Conservation (phyloP, 1,140 invertebrate genomes). For the Aphelinus certus region DNA sequence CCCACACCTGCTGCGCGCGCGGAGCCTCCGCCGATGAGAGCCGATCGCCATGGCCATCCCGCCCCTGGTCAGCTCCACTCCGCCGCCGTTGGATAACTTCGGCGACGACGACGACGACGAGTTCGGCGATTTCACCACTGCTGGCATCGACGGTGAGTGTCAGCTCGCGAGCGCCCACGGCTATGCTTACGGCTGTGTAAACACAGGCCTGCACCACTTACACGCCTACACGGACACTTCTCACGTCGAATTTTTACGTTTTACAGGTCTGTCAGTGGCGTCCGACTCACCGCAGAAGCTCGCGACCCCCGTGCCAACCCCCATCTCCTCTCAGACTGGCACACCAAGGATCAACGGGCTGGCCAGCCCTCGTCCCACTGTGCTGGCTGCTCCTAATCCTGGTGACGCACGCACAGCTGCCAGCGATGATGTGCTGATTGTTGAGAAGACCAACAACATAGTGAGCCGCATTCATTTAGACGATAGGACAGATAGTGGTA, state of each 20-base stretch:
- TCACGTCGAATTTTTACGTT: background rate
- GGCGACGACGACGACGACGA: constrained; percentile 72
- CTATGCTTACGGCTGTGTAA: constrained; percentile 8
- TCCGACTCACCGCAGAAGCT: constrained; percentile 63
- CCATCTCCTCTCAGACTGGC: constrained; percentile 48
- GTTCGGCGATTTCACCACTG: constrained; percentile 69
- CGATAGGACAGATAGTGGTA: constrained; percentile 50
- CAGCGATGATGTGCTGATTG: constrained; percentile 53
- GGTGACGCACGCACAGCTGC: constrained; percentile 30
- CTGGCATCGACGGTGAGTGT: constrained; percentile 61
- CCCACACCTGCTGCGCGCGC: too few species aligned
- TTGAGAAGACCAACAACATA: constrained; percentile 54
- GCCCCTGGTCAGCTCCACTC: constrained; percentile 72
- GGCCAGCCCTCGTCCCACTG: constrained; percentile 34
- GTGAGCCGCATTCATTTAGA: constrained; percentile 55
- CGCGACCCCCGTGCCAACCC: constrained; percentile 53
- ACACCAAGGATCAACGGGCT: constrained; percentile 57
- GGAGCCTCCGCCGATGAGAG: too few species aligned
- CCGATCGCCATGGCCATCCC: constrained; percentile 64
- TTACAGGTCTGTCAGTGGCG: constrained; percentile 63
- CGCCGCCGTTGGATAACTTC: constrained; percentile 70
- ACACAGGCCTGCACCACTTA: background rate
- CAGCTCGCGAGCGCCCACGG: too few species aligned
- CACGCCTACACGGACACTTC: background rate
- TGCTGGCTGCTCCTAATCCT: constrained; percentile 17